These are phyloP conservation scores for Calcarius lapponicus DNA, from an alignment of 2,797 vertebrate genomes.

Conservation along the genomic window DNA sequence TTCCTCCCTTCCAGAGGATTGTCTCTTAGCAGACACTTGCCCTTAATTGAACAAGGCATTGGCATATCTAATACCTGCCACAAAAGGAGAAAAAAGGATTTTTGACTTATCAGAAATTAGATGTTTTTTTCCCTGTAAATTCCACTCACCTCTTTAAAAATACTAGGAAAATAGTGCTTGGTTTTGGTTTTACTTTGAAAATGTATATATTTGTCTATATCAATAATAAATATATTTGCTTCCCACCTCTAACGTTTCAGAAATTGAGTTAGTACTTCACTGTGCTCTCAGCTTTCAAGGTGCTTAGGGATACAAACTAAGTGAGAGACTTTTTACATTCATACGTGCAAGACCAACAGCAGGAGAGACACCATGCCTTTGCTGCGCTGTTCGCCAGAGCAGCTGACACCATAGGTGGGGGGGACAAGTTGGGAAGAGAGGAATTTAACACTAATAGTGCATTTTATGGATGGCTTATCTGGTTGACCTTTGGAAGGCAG, in stretches of 20 bases:
- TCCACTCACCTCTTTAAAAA: not conserved
- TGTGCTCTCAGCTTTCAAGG: not conserved
- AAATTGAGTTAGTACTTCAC: not conserved
- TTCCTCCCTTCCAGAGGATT: not conserved
- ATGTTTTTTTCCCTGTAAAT: not conserved
- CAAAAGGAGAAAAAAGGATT: not conserved
- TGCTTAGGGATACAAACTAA: not conserved
- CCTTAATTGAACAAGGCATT: not conserved
- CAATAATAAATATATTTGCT: not conserved
- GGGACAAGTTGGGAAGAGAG: not conserved
- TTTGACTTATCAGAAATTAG: not conserved
- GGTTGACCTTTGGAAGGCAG: conserved; percentile 1
- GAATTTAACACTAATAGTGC: not conserved
- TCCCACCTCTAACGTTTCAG: not conserved
- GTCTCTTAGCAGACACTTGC: not conserved
- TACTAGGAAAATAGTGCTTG: not conserved
- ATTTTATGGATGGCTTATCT: not conserved
- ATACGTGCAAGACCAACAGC: not conserved
- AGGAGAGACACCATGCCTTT: not conserved
- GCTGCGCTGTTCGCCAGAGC: not conserved
- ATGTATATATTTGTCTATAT: not conserved
- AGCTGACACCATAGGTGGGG: not conserved
- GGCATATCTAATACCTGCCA: not conserved
- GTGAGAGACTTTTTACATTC: not conserved
- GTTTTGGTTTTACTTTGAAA: not conserved